A percentile compares a stretch with the other conserved stretches of the same genome.
phyloP scores from a whole-genome alignment of 2,888 invertebrate genomes.

The Standfussiana lucernea region DNA sequence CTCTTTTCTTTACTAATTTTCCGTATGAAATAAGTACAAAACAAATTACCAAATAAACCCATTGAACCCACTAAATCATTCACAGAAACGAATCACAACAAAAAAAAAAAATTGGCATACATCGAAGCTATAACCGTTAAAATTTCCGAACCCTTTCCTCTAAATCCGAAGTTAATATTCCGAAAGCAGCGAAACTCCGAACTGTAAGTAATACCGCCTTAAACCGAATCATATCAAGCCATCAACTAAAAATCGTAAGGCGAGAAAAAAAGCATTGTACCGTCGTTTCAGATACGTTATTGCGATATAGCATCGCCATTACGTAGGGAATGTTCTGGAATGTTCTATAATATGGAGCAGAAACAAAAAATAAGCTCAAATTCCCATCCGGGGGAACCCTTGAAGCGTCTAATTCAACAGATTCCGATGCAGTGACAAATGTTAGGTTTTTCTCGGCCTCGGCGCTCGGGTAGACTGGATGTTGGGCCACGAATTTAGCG shows the following conservation, averaged over 20 bases:
- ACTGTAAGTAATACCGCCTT: constrained; percentile 54
- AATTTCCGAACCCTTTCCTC: constrained; percentile 29
- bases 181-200: constrained; percentile 43
- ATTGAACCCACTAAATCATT: constrained; percentile 13
- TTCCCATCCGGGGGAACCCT: constrained; percentile 78
- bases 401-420: constrained; percentile 87
- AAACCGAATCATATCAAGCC: constrained; percentile 59
- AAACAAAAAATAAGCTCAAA: constrained; percentile 83
- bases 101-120: constrained; percentile 20
- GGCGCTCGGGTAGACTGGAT: constrained; percentile 72
- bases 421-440: constrained; percentile 90
- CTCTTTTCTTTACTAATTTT: not conserved
- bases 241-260: constrained; percentile 66
- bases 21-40: not conserved
- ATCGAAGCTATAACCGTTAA: constrained; percentile 29
- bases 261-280: constrained; percentile 56
- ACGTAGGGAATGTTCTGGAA: constrained; percentile 73
- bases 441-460: constrained; percentile 84
- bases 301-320: constrained; percentile 68
- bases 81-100: constrained; percentile 13
- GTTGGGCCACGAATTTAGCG: constrained; percentile 63
- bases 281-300: constrained; percentile 68
- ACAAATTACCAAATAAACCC: not conserved
- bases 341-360: constrained; percentile 73
- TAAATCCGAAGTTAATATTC: constrained; percentile 57